Evolutionary conservation across 2,113 vertebrate genomes (phyloP).

Genomic region (Peromyscus leucopus): DNA sequence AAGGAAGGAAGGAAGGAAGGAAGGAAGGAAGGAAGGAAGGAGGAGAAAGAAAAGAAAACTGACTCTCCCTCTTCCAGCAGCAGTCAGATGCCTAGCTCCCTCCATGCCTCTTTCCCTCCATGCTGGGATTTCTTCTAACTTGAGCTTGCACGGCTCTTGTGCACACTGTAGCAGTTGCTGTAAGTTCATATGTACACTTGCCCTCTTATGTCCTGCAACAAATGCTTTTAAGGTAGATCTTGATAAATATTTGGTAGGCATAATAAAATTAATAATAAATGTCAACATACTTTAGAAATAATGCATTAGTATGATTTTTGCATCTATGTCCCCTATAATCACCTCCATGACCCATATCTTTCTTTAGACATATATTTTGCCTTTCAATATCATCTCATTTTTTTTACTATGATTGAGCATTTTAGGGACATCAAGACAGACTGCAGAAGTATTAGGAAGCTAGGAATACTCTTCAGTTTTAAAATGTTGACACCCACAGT

Average conservation of each 20-base stretch:
- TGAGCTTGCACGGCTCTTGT: background rate
- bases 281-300: background rate
- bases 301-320: background rate
- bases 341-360: background rate
- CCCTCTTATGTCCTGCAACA: background rate
- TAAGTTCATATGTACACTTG: background rate
- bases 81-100: background rate
- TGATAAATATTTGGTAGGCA: background rate
- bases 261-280: background rate
- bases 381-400: background rate
- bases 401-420: background rate
- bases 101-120: background rate
- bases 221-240: background rate
- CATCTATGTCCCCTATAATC: background rate
- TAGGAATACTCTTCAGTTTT: background rate
- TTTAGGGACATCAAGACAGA: background rate
- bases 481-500: background rate
- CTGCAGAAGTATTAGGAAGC: background rate
- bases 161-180: background rate
- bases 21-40: too few species aligned
- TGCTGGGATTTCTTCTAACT: background rate
- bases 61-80: background rate
- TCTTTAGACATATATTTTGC: background rate
- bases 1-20: too few species aligned
- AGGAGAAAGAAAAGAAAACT: background rate